Conservation (phyloP, 2,888 invertebrate genomes). For the Amphipoea lucens region DNA sequence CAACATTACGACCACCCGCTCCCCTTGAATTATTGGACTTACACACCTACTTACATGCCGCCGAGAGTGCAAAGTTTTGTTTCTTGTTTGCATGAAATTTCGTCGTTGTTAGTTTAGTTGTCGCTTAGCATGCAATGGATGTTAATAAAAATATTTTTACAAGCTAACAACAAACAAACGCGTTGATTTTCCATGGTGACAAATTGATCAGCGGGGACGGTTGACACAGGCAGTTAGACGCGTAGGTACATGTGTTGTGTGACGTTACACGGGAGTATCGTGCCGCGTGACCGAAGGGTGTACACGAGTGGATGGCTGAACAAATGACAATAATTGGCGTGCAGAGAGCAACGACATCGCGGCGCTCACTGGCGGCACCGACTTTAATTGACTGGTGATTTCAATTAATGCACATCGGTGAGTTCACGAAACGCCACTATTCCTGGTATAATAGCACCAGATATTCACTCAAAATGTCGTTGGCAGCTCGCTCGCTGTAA, state of each 20-base stretch:
- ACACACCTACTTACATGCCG: slow-evolving; percentile 85
- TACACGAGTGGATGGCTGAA: slow-evolving; percentile 77
- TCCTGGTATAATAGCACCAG: slow-evolving; percentile 81
- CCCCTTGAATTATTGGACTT: slow-evolving; percentile 86
- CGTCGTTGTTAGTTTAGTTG: slow-evolving; percentile 75
- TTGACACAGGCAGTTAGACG: slow-evolving; percentile 51
- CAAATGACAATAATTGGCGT: slow-evolving; percentile 86
- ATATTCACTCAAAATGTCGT: slow-evolving; percentile 89
- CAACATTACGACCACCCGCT: slow-evolving; percentile 87
- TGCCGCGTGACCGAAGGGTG: slow-evolving; percentile 70
- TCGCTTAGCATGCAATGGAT: slow-evolving; percentile 60
- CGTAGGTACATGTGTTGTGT: slow-evolving; percentile 55
- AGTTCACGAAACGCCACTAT: slow-evolving; percentile 82
- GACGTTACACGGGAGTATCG: slow-evolving; percentile 59
- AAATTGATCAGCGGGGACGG: slow-evolving; percentile 46
- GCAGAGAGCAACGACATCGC: slow-evolving; percentile 77
- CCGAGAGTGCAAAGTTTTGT: slow-evolving; percentile 86
- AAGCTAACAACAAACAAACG: slow-evolving; percentile 41
- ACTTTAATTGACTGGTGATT: slow-evolving; percentile 88
- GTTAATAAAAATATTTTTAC: slow-evolving; percentile 56
- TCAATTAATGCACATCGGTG: slow-evolving; percentile 85
- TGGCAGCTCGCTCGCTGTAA: slow-evolving; percentile 85
- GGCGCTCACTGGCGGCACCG: slow-evolving; percentile 75
- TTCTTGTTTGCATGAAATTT: slow-evolving; percentile 83
- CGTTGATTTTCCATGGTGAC: slow-evolving; percentile 40